Evolutionary conservation across 2,797 vertebrate genomes (phyloP), one percentile per base, ranked within the genome.

Genomic region (Sebastiscus tertius): DNA sequence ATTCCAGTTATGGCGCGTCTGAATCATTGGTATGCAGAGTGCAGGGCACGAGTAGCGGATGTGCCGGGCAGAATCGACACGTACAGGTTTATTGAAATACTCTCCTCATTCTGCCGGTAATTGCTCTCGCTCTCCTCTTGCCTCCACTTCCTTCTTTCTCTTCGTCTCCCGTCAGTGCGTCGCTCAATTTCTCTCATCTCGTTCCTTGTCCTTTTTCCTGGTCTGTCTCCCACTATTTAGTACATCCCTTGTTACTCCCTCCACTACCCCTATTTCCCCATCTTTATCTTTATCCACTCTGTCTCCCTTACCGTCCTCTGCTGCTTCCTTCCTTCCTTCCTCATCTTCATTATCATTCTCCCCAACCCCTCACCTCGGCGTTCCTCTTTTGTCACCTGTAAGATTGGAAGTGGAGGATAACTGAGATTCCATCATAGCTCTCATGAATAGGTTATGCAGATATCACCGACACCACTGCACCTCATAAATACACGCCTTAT

Each of bases 381-480:
- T 64, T 75, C 68, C 83, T 87, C 84, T 82, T 88, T 85, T 88
- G 86, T 92, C 89, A 91, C 89, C 90, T 90, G 79, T 86, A 69
- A 81, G 87, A 94, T 86, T 83, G 84, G 79, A 49, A 88, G 73
- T 22, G 85, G 81, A 88, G 78, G 80, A 87, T 91, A 90, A 91
- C 90, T 77, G 84, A 84, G 89, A 91, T 91, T 84, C 83, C 86
- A 92, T 93, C 90, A 87, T n/a, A 34, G 79, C 77, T 77, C 89
- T 93, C 87, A 89, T 93, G 89, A 94, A 93, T 93, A 93, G 94
- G 90, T 93, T 93, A 93, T 88, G 82, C 81, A 86, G 86, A 89
- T 93, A 92, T 90, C 93, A 87, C 65, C 33, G 87, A 90, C 90
- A 76, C 80, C 82, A 12, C 82, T 22, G 70, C 80, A 71, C 89